These are phyloP conservation scores for Leucopternis melanops DNA, from an alignment of 2,113 vertebrate species.

Conservation along the genomic window DNA sequence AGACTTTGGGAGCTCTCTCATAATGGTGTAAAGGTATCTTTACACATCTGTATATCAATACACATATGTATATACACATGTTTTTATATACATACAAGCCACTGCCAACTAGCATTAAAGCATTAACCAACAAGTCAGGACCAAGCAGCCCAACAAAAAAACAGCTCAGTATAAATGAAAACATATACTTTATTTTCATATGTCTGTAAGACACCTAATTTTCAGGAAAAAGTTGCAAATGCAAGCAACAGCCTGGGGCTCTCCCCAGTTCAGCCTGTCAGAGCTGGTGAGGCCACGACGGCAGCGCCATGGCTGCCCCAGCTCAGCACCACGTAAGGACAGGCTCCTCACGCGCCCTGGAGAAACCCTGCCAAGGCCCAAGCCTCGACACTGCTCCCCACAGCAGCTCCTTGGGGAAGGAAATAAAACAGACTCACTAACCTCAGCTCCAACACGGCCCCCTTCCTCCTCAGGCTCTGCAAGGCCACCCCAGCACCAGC, in stretches of 20 bases:
- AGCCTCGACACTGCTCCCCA: no score
- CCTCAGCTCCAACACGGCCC: background rate
- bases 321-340: fast-evolving
- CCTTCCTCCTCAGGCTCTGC: background rate
- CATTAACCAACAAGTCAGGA: background rate
- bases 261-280: fast-evolving
- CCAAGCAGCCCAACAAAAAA: background rate
- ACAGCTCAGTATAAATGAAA: background rate
- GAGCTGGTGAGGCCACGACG: fast-evolving
- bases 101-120: background rate
- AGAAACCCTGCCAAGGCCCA: background rate
- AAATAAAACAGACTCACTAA: background rate
- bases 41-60: background rate
- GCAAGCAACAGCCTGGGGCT: fast-evolving
- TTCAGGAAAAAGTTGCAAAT: background rate
- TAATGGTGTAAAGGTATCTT: background rate
- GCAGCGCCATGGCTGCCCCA: background rate
- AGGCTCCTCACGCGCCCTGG: fast-evolving
- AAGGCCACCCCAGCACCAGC: background rate
- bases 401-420: fast-evolving
- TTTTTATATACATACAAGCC: background rate
- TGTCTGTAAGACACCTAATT: background rate
- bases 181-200: background rate
- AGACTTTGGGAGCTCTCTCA: background rate
- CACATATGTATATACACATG: fast-evolving